phyloP scores from a whole-genome alignment of 2,888 invertebrate species.

The Sepioteuthis lessoniana region DNA sequence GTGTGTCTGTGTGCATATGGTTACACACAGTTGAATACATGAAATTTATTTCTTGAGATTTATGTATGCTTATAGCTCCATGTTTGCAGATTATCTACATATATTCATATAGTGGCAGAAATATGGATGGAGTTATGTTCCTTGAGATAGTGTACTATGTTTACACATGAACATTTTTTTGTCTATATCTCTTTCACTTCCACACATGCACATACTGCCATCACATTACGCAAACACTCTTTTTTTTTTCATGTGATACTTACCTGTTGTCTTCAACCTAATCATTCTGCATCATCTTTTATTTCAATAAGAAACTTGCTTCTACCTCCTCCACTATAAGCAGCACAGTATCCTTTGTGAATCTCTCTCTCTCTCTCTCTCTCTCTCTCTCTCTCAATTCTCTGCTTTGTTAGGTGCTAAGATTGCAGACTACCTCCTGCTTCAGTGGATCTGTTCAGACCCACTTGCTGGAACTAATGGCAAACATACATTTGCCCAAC shows the following conservation, averaged over 20 bases:
- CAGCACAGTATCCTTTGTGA: background rate
- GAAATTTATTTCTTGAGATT: no score
- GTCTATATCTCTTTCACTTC: background rate
- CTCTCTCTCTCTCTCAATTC: background rate
- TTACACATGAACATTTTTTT: background rate
- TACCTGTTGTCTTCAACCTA: background rate
- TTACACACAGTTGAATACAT: no score
- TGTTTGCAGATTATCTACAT: no score
- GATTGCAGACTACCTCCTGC: background rate
- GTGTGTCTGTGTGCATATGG: no score
- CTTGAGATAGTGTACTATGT: no score
- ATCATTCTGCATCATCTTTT: background rate
- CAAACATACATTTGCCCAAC: background rate
- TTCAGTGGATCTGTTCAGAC: background rate
- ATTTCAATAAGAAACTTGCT: background rate
- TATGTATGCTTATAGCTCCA: no score
- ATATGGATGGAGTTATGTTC: no score
- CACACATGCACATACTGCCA: background rate
- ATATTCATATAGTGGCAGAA: no score
- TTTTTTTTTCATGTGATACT: no score
- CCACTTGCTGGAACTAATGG: background rate
- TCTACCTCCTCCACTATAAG: background rate
- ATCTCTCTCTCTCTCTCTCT: background rate
- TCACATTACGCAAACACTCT: background rate
- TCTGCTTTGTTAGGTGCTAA: background rate